phyloP scores from a whole-genome alignment of 37 sponge, comb jelly and placozoan species.

The Trichoplax adhaerens region DNA sequence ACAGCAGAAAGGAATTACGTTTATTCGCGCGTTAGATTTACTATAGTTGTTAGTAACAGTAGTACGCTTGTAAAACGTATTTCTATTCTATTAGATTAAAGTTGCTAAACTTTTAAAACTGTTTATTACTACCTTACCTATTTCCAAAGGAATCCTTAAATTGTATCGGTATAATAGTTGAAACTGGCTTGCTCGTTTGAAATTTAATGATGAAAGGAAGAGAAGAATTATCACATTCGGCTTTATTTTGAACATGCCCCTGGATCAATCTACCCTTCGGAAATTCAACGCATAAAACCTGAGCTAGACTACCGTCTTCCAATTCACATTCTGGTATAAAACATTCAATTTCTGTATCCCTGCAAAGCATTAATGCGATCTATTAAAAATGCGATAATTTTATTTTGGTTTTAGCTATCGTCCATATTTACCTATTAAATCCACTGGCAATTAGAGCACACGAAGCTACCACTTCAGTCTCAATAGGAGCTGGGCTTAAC shows the following conservation, averaged over 20 bases:
- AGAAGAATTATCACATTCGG: neutral
- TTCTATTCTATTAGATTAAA: too few relatives aligned
- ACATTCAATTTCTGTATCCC: too few relatives aligned
- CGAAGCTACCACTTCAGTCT: slow-evolving; percentile 23
- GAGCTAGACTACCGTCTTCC: too few relatives aligned
- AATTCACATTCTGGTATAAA: too few relatives aligned
- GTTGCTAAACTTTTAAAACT: too few relatives aligned
- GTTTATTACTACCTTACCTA: too few relatives aligned
- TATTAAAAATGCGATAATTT: too few relatives aligned
- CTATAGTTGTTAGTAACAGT: too few relatives aligned
- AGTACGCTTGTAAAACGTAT: too few relatives aligned
- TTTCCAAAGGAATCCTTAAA: slow-evolving; percentile 16
- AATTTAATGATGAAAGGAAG: slow-evolving; percentile 24
- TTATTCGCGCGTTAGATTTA: neutral
- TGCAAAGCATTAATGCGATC: too few relatives aligned
- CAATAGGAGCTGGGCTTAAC: slow-evolving; percentile 45
- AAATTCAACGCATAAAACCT: slow-evolving; percentile 7
- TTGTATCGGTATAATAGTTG: slow-evolving; percentile 12
- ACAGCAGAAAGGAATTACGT: neutral
- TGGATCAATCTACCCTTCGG: neutral
- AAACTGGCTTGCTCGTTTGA: slow-evolving; percentile 28
- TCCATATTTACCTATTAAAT: slow-evolving; percentile 23
- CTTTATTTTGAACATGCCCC: neutral
- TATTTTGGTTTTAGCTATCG: too few relatives aligned
- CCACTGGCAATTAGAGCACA: slow-evolving; percentile 23